Percentiles rank a stretch among this genome's conserved stretches.
phyloP scores from a whole-genome alignment of 2,113 vertebrate species.

The Tachycineta bicolor region DNA sequence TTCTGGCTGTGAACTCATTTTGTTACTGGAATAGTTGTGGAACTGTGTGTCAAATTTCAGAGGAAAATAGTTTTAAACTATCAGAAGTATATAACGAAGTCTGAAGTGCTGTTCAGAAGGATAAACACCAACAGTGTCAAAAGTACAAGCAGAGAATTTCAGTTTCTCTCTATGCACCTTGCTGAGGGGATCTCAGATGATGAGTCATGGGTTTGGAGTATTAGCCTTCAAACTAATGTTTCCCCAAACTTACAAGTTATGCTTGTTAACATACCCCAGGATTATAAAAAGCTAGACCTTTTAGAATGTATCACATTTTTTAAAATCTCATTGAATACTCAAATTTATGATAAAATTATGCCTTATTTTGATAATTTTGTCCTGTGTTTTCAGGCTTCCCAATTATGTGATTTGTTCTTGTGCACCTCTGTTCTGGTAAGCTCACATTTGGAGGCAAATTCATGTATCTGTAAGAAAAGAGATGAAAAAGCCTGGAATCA shows the following conservation, averaged over 20 bases:
- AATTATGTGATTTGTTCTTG: accelerated
- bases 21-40: not conserved
- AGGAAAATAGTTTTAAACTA: not conserved
- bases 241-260: not conserved
- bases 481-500: not conserved
- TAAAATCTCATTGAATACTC: not conserved
- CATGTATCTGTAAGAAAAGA: not conserved
- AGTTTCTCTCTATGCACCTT: not conserved
- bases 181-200: not conserved
- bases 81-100: not conserved
- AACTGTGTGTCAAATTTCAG: not conserved
- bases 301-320: not conserved
- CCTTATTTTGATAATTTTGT: not conserved
- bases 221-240: not conserved
- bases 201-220: not conserved
- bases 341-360: not conserved
- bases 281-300: not conserved
- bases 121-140: not conserved
- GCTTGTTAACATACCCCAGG: not conserved
- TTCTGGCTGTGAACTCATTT: not conserved
- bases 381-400: not conserved
- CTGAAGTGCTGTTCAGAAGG: not conserved
- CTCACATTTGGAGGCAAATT: not conserved
- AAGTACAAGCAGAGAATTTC: not conserved
- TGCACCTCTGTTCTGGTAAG: not conserved